A percentile compares a stretch with the other conserved stretches of the same genome.
Conservation (phyloP, 2,797 vertebrate genomes). For the Ctenochaetus hawaiiensis region DNA sequence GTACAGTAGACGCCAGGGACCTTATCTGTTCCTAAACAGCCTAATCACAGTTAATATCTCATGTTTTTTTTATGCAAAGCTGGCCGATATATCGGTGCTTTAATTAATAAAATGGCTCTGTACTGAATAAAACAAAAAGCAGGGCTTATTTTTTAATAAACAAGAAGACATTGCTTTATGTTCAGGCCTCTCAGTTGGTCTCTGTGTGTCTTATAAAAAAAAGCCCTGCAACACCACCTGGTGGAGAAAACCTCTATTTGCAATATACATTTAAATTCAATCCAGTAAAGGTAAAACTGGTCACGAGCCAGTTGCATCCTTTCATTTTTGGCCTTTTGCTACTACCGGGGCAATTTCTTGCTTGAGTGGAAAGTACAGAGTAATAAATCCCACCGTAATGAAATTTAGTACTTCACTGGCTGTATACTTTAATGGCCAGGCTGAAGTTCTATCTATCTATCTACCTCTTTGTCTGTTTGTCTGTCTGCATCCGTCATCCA, state of each 20-base stretch:
- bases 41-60: slow-evolving; percentile 41
- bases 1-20: slow-evolving; percentile 15
- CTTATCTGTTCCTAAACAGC: slow-evolving; percentile 38
- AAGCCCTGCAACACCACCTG: slow-evolving; percentile 62
- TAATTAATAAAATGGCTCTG: neutral
- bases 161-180: slow-evolving; percentile 1
- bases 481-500: neutral
- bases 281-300: neutral
- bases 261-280: slow-evolving; percentile 10
- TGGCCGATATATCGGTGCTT: neutral
- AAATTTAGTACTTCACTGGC: slow-evolving; percentile 36
- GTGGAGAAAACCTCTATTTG: slow-evolving; percentile 37
- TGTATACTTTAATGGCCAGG: slow-evolving; percentile 37
- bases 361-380: slow-evolving; percentile 50
- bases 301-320: slow-evolving; percentile 2
- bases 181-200: neutral
- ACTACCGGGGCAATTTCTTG: slow-evolving; percentile 33
- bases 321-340: slow-evolving; percentile 16
- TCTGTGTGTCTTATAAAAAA: neutral
- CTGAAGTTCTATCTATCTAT: slow-evolving; percentile 21
- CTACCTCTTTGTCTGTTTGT: neutral
- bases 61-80: slow-evolving; percentile 18
- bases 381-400: slow-evolving; percentile 41
- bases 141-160: slow-evolving; percentile 10
- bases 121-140: neutral